Evolutionary conservation across 2,113 vertebrate genomes (phyloP).

Genomic region (Thamnophis sirtalis): DNA sequence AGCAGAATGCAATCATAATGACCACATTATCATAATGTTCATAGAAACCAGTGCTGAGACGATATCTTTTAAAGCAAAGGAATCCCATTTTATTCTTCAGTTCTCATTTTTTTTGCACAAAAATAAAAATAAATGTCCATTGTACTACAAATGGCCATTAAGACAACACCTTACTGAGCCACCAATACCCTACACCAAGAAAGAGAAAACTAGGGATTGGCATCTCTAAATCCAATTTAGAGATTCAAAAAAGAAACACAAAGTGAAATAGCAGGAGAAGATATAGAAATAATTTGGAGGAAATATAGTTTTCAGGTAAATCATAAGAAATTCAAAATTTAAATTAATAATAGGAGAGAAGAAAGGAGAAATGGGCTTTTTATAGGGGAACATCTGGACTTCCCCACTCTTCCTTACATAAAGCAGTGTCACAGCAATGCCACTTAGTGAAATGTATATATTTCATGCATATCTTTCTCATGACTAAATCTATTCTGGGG

Average conservation of each 20-base stretch:
- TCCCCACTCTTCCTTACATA: not conserved
- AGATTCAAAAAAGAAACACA: not conserved
- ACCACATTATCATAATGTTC: slow-evolving; percentile 20
- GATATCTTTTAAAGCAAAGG: slow-evolving; percentile 24
- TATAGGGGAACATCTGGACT: not conserved
- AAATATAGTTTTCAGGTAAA: accelerated
- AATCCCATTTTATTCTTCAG: not conserved
- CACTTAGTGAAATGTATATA: not conserved
- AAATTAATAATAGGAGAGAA: not conserved
- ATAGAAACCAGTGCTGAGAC: not conserved
- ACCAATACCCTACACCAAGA: not conserved
- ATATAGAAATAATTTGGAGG: not conserved
- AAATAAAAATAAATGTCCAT: not conserved
- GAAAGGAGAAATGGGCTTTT: not conserved
- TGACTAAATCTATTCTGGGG: not conserved
- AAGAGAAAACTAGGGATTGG: not conserved
- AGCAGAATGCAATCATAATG: slow-evolving; percentile 24
- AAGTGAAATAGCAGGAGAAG: not conserved
- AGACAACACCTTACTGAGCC: not conserved
- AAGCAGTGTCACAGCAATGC: not conserved
- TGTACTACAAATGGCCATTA: not conserved
- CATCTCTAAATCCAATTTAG: not conserved
- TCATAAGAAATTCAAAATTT: accelerated
- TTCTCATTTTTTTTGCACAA: not conserved
- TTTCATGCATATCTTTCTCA: not conserved